Conservation (phyloP, 2,113 vertebrate genomes). For the Vireo altiloquus region DNA sequence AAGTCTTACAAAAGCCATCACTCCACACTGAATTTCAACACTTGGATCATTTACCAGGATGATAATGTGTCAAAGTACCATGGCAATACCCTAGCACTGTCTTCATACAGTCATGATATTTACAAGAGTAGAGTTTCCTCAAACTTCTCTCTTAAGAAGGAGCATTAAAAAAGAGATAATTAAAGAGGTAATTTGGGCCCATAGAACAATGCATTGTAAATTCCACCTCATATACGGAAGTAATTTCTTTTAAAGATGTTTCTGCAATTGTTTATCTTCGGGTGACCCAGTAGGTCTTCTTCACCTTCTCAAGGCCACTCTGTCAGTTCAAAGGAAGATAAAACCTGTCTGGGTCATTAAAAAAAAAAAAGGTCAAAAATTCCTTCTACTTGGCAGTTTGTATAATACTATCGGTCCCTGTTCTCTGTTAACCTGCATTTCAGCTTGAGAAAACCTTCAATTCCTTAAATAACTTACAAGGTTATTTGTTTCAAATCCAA, state of each 20-base stretch:
- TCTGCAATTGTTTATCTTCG: background rate
- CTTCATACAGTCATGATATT: background rate
- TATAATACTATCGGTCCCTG: background rate
- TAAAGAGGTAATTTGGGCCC: background rate
- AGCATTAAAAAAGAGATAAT: background rate
- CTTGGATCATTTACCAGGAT: background rate
- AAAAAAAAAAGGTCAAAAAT: background rate
- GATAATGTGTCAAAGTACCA: background rate
- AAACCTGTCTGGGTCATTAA: background rate
- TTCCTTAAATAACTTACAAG: background rate
- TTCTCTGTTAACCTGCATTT: background rate
- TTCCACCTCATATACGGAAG: background rate
- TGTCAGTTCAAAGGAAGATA: background rate
- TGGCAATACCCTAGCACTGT: background rate
- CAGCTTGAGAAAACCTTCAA: background rate
- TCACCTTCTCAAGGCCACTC: background rate
- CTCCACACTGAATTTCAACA: slow-evolving; percentile 2
- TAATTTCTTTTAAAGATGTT: background rate
- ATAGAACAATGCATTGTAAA: background rate
- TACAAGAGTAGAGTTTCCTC: background rate
- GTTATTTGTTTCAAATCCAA: background rate
- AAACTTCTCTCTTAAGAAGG: background rate
- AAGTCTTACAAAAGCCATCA: slow-evolving; percentile 8
- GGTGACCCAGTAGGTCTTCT: background rate
- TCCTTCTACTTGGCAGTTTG: background rate